Evolutionary conservation across 2,888 invertebrate genomes (phyloP), one percentile per base, ranked within the genome.

Genomic region (Lasioglossum malachurum): DNA sequence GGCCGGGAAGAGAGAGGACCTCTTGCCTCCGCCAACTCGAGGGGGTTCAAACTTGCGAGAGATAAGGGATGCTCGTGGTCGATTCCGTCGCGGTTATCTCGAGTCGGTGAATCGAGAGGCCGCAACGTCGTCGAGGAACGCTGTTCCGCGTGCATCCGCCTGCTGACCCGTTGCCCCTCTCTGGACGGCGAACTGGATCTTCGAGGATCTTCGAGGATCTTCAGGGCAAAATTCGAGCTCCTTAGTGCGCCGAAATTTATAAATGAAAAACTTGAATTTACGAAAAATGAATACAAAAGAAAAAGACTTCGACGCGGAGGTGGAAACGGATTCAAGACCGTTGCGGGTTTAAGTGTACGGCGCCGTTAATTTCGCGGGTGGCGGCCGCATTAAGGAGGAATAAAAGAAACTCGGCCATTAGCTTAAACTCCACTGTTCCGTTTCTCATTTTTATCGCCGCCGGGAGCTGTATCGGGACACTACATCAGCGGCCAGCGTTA

Each of bases 21-120:
- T 76, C 74, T 35, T 35, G 16, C 35, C 64, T 46, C 5, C 38
- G 74, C 73, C 64, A 84, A 84, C 83, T 64, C 31, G 19, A 12
- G 69, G 38, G 35, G 67, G 67, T 31, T 19, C 72, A 79, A 83
- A 77, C 80, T 86, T 86, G 74, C 44, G 16, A 44, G 78, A 69
- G 84, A 85, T 83, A 85, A 85, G 84, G 84, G 84, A 41, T 10
- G 75, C 73, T 64, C 57, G 69, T n/a, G 83, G 82, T 81, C 76
- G 82, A 82, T 77, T 77, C 76, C 77, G 27, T n/a, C 31, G 73
- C 77, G 73, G 84, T 79, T 83, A 75, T 85, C 78, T 73, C 41
- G 74, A 35, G 75, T 14, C 64, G 60, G 60, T 67, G 78, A 72
- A 46, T 60, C 81, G 74, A 19, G 72, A 64, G 76, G 81, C n/a